phyloP scores from a whole-genome alignment of 2,888 invertebrate genomes.

The Chesias legatella region DNA sequence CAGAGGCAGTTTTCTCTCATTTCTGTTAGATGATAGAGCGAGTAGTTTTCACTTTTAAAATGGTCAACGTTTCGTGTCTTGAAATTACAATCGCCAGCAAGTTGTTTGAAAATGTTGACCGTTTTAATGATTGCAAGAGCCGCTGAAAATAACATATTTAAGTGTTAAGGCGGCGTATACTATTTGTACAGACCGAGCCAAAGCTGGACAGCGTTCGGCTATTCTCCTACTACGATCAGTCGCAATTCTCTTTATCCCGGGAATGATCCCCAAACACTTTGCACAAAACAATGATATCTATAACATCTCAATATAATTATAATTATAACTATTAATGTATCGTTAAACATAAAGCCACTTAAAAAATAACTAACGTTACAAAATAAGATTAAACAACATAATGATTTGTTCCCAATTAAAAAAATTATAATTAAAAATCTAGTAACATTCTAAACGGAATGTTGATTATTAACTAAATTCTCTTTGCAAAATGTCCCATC shows the following conservation, averaged over 20 bases:
- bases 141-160: slow-evolving; percentile 68
- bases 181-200: slow-evolving; percentile 74
- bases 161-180: slow-evolving; percentile 78
- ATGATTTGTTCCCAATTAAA: slow-evolving; percentile 79
- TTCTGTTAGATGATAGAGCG: slow-evolving; percentile 32
- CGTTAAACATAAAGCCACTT: slow-evolving; percentile 76
- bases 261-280: slow-evolving; percentile 69
- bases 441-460: slow-evolving; percentile 80
- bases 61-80: slow-evolving; percentile 38
- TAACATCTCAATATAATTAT: slow-evolving; percentile 79
- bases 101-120: slow-evolving; percentile 30
- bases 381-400: slow-evolving; percentile 80
- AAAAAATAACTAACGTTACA: slow-evolving; percentile 79
- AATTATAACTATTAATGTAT: slow-evolving; percentile 62
- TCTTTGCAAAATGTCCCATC: slow-evolving; percentile 81
- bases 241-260: slow-evolving; percentile 72
- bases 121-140: slow-evolving; percentile 45
- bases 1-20: slow-evolving; percentile 41
- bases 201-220: slow-evolving; percentile 52
- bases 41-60: slow-evolving; percentile 29
- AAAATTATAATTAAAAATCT: slow-evolving; percentile 66
- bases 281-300: slow-evolving; percentile 77
- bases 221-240: slow-evolving; percentile 74
- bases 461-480: slow-evolving; percentile 77
- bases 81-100: slow-evolving; percentile 19